Base-by-base conservation (phyloP, 2,797 vertebrate genomes). In the Eospalax fontanierii region DNA sequence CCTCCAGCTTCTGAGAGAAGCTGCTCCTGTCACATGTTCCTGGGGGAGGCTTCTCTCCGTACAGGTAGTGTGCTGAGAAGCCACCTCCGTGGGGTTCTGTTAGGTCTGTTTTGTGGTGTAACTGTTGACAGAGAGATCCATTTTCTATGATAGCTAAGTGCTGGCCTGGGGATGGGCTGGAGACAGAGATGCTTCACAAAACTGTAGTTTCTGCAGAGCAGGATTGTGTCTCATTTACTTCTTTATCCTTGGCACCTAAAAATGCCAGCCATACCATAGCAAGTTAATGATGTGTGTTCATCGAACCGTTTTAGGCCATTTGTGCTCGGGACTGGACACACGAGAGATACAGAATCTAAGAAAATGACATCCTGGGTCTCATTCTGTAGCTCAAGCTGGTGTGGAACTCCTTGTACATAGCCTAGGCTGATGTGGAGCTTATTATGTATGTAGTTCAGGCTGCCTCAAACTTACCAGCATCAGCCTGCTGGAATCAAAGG, bases 11-110 rank as follows among this genome's bases (percentile, higher is more conserved):
- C 50, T 7, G 2, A 24, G 50, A 6, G 66, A 66, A 66, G 43
- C 28, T 10, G 8, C 11, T 35, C 5, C 22, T 54, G 14, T 43
- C 6, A 3, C 1, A 1, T 30, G 33, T 2, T 0, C 15, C n/a
- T 0, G 33, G 19, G 11, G 30, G 0, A 40, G 18, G 26, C 4
- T 22, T 46, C 43, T 74, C 46, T 90, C 28, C 4, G 0, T 10
- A n/a, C 9, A 24, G 71, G 63, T 15, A 76, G 28, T 10, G 21
- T 86, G 54, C 70, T 4, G 35, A n/a, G 71, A 2, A 38, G 35
- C 11, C 21, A 19, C 75, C 59, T 93, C 35, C 12, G 5, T 70
- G 65, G 24, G 61, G 28, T 12, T 83, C 18, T 78, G n/a, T 54
- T 22, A 15, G 50, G 33, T 63, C 80, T 78, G 1, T 71, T 82